Base-by-base conservation (phyloP, 64 coral and sea anemone species). In the Exaiptasia diaphana region DNA sequence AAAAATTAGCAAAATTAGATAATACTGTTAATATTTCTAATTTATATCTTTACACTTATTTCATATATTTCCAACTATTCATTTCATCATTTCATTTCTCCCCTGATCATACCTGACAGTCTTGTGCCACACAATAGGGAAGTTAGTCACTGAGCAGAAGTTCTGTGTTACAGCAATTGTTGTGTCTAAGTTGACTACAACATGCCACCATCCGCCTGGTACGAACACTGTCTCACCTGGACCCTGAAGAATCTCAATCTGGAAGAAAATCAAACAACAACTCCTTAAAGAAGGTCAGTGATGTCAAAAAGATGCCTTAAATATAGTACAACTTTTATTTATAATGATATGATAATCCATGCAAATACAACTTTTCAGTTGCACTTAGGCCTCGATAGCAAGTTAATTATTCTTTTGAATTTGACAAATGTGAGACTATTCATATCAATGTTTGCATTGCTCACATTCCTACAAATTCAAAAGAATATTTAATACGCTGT, bases 151-250 rank as follows among this genome's bases (percentile, higher is more conserved):
- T 75, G 89, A 92, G 52, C 79, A 92, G 35, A 92, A 99, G 73
- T 99, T 99, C 53, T 99, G 95, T 2, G 95, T 99, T 22, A 99
- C 95, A 41, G 95, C 95, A 40, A 99, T 74, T 37, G 95, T 86
- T n/a, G 89, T 77, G 80, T 99, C 95, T 49, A 99, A 81, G 54
- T 99, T 99, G 14, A 99, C 34, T 3, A 99, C 95, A 5, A 99
- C 95, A 65, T 99, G 95, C 95, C 95, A 99, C 95, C 95, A 99
- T 21, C 95, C 95, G 34, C 89, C 95, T 34, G 95, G 95, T 15
- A 99, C 82, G 41, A 99, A 99, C 32, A 99, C 95, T 26, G 95
- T 99, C 80, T 99, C 95, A 37, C 95, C 95, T 48, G 95, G 85
- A 17, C 90, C 79, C 57, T 99, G 95, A n/a, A 99, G 90, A 44